Conservation (phyloP, 2,888 invertebrate genomes). For the Torymus texanus region DNA sequence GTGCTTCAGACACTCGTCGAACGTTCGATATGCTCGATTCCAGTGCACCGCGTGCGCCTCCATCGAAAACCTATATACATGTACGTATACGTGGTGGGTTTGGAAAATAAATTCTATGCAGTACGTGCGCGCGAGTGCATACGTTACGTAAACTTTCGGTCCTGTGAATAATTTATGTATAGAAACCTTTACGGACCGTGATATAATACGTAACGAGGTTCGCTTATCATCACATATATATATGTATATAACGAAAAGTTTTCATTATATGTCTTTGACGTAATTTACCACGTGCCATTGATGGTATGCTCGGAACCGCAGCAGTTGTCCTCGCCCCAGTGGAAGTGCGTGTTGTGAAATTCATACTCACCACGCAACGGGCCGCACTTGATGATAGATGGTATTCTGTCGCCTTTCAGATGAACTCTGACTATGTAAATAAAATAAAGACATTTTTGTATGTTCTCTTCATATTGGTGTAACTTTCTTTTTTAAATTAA, state of each 20-base stretch:
- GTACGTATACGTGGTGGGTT: too few relatives aligned
- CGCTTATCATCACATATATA: too few relatives aligned
- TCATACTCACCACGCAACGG: conserved; percentile 65
- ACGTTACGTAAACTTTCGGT: too few relatives aligned
- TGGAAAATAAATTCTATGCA: too few relatives aligned
- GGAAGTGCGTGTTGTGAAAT: conserved; percentile 64
- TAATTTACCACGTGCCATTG: conserved; percentile 65
- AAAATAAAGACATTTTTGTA: too few relatives aligned
- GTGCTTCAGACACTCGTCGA: conserved; percentile 64
- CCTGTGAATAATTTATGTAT: too few relatives aligned
- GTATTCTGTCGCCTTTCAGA: conserved; percentile 64
- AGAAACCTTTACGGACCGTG: too few relatives aligned
- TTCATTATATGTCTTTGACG: conserved; percentile 12
- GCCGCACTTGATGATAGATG: conserved; percentile 65
- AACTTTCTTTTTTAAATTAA: too few relatives aligned
- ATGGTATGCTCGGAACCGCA: conserved; percentile 68
- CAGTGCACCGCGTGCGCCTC: conserved; percentile 68
- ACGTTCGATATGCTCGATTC: conserved; percentile 65
- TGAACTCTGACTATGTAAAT: conserved; percentile 29
- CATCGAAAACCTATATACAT: conserved; percentile 66
- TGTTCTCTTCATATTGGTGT: too few relatives aligned
- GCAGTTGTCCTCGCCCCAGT: conserved; percentile 67
- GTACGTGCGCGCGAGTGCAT: too few relatives aligned
- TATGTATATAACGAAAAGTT: not conserved
- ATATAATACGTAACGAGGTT: too few relatives aligned